phyloP scores from a whole-genome alignment of 2,113 vertebrate genomes.

The Bubo bubo region DNA sequence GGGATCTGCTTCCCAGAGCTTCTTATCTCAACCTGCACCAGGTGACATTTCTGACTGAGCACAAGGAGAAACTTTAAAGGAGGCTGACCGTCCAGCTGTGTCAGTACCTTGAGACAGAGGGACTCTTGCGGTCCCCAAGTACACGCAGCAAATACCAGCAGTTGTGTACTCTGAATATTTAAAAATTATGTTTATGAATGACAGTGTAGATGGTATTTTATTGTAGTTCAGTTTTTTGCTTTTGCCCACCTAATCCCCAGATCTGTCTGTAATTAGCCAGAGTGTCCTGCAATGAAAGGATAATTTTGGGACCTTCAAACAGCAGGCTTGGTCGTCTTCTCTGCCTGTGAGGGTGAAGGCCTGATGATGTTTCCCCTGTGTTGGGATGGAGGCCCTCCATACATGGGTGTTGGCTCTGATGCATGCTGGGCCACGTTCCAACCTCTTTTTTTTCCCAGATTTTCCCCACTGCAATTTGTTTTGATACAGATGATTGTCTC shows the following conservation, averaged over 20 bases:
- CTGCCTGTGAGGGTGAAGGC: neutral
- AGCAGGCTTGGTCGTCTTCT: neutral
- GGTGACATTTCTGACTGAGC: neutral
- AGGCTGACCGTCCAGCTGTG: neutral
- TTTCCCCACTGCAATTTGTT: neutral
- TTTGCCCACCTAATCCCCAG: neutral
- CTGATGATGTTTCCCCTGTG: neutral
- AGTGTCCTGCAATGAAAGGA: neutral
- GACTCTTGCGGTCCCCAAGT: neutral
- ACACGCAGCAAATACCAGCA: neutral
- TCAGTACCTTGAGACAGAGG: neutral
- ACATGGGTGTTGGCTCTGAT: rapidly evolving
- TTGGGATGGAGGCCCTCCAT: rapidly evolving
- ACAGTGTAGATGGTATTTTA: neutral
- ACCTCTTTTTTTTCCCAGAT: neutral
- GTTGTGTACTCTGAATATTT: neutral
- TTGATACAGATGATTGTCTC: neutral
- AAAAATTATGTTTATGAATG: neutral
- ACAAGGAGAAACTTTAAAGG: neutral
- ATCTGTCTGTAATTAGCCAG: neutral
- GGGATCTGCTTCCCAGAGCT: neutral
- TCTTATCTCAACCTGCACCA: neutral
- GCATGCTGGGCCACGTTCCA: neutral
- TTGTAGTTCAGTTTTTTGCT: rapidly evolving
- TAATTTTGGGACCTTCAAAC: neutral